A percentile compares a stretch with the other conserved stretches of the same genome.
Conservation (phyloP, 1,140 invertebrate species). For the Heliconius nattereri region DNA sequence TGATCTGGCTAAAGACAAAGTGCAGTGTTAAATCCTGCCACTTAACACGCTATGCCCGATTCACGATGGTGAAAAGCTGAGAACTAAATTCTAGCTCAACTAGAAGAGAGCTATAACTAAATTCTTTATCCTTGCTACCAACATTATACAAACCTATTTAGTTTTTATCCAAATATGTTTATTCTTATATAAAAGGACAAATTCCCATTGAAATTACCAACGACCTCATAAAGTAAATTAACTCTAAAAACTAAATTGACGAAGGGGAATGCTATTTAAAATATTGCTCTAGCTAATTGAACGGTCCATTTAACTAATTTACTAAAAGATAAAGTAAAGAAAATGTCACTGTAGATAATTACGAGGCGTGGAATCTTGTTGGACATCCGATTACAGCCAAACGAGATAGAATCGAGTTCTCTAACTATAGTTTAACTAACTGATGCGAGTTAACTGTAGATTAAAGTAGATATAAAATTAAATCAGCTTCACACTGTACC, state of each 20-base stretch:
- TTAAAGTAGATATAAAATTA: neutral
- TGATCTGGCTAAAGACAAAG: too few species aligned
- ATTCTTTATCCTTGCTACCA: too few species aligned
- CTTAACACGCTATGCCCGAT: too few species aligned
- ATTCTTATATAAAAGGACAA: neutral
- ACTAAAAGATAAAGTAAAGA: conserved; percentile 10
- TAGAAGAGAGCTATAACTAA: too few species aligned
- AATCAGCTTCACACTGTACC: too few species aligned
- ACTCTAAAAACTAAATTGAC: neutral
- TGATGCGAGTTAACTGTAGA: neutral
- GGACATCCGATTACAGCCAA: conserved; percentile 49
- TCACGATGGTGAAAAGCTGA: neutral
- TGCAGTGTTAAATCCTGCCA: too few species aligned
- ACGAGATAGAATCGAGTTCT: neutral
- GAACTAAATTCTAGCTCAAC: too few species aligned
- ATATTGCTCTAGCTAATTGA: conserved; percentile 10
- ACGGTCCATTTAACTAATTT: conserved; percentile 1
- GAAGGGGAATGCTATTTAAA: conserved; percentile 3
- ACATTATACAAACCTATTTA: too few species aligned
- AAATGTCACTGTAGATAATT: conserved; percentile 48
- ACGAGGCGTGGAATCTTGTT: conserved; percentile 47
- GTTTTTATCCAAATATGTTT: too few species aligned
- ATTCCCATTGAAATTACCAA: neutral
- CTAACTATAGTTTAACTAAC: neutral
- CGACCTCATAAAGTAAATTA: neutral